Evolutionary conservation across 1,140 invertebrate genomes (phyloP), one percentile per base, ranked within the genome.

Genomic region (Ectropis grisescens): DNA sequence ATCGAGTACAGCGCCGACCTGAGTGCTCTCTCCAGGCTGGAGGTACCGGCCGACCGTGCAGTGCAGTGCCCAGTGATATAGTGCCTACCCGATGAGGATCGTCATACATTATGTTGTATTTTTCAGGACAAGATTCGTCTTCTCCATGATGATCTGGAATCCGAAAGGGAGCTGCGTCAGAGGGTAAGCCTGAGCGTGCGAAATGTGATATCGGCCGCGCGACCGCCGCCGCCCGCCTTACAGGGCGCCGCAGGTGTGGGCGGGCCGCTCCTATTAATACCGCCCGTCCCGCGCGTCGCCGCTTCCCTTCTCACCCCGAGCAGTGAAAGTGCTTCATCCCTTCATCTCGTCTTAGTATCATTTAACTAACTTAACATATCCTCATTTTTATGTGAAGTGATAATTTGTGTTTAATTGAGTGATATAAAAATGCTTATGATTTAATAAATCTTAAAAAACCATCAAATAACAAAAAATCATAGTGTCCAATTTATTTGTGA

Each of bases 91-190:
- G n/a, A 26, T 6, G 24, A 4, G 70, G 70, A 46, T 58, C 60
- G 69, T 72, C 50, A 70, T 78, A 70, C 56, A 65, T 41, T 69
- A 62, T 72, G 32, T 76, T 75, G 57, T 76, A 71, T 76, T 80
- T 80, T 94, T 76, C 88, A 97, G 95, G 96, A 98, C 86, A 97
- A 97, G 88, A 95, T 98, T 84, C 93, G 96, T 83, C 93, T 98
- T 68, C 88, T 98, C 64, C 93, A 96, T 70, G 96, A 98, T 89
- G 96, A 98, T 87, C 88, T 98, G 85, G 96, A 98, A 89, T 90
- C 90, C 81, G 96, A 98, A 88, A 92, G 96, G 82, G 96, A 98
- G 86, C 87, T 98, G 78, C 91, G 96, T 85, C 92, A 96, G 88
- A 93, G 96, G 89, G 96, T 98, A 88, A 95, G 92, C 47, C 35